Evolutionary conservation across 2,113 vertebrate genomes (phyloP).

Genomic region (Nesoenas mayeri): DNA sequence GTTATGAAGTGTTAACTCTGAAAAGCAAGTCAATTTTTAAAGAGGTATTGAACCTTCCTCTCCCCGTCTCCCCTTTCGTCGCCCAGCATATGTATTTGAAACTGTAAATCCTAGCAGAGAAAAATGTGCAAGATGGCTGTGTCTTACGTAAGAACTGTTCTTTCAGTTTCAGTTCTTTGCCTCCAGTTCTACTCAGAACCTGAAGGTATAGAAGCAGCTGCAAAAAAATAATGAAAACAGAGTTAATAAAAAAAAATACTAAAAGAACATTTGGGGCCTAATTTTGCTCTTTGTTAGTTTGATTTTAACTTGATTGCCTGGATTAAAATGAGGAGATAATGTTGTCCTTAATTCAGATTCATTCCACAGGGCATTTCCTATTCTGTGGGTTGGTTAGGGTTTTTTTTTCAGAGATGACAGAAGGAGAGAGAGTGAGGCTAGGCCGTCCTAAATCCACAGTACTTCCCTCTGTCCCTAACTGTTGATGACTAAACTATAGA

Average conservation of each 20-base stretch:
- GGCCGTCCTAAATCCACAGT: neutral
- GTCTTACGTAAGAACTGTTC: neutral
- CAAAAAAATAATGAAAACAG: neutral
- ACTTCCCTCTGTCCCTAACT: neutral
- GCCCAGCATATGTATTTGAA: neutral
- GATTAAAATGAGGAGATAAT: neutral
- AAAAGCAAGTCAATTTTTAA: neutral
- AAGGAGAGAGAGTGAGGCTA: neutral
- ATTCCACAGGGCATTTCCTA: neutral
- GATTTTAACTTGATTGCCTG: constrained; percentile 16
- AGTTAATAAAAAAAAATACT: constrained; percentile 30
- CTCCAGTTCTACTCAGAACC: neutral
- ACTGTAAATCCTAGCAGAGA: neutral
- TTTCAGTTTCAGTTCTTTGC: neutral
- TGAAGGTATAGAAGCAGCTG: constrained; percentile 25
- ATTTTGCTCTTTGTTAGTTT: constrained; percentile 36
- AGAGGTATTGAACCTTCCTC: neutral
- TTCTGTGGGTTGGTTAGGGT: neutral
- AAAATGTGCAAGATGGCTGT: accelerated
- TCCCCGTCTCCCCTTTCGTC: neutral
- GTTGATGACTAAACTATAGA: neutral
- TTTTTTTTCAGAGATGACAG: neutral
- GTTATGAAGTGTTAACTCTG: neutral
- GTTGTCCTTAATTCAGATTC: neutral
- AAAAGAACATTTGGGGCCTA: constrained; percentile 2